Conservation (phyloP, 2,888 invertebrate genomes). For the Eilema griseolum region DNA sequence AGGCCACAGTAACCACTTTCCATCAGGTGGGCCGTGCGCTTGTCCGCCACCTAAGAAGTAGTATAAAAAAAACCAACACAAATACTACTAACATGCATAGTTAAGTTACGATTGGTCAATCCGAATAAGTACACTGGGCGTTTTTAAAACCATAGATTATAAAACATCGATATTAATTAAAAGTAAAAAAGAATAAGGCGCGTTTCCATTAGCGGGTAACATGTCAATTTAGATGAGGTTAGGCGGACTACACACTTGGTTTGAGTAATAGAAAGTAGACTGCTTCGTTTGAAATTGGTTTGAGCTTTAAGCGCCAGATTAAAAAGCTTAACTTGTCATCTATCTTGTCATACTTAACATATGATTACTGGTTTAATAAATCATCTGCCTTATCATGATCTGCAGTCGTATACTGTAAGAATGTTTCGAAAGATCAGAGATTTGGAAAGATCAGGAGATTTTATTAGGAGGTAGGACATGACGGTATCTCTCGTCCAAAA, state of each 20-base stretch:
- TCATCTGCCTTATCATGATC: not conserved
- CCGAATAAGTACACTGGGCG: conserved; percentile 32
- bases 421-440: too few relatives aligned
- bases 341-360: not conserved
- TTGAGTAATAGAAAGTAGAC: conserved; percentile 12
- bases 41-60: too few relatives aligned
- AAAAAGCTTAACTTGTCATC: not conserved
- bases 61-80: too few relatives aligned
- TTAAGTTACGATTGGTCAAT: too few relatives aligned
- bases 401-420: too few relatives aligned
- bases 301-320: conserved; percentile 8
- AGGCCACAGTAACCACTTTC: too few relatives aligned
- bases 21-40: too few relatives aligned
- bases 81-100: too few relatives aligned
- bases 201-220: conserved; percentile 51
- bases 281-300: not conserved
- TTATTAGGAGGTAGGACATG: too few relatives aligned
- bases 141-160: conserved; percentile 52
- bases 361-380: not conserved
- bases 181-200: conserved; percentile 48
- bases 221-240: conserved; percentile 50
- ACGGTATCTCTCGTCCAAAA: too few relatives aligned
- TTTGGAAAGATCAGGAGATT: too few relatives aligned
- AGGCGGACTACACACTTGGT: conserved; percentile 36
- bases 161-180: conserved; percentile 54